A percentile compares a stretch with the other conserved stretches of the same genome.
phyloP scores from a whole-genome alignment of 2,113 vertebrate genomes.

The Cyanoderma ruficeps region DNA sequence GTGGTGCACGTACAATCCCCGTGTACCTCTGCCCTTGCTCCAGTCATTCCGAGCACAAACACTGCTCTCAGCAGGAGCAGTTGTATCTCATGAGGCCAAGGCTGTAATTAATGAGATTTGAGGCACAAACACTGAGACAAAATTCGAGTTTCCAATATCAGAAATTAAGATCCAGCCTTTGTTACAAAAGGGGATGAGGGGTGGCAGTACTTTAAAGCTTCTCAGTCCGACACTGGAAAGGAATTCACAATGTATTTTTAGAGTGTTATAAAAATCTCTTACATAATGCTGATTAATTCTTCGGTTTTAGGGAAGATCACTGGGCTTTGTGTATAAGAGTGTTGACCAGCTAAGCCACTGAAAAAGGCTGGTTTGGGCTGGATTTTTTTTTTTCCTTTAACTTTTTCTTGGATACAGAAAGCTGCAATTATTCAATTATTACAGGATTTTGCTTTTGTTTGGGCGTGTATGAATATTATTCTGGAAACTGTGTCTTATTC shows the following conservation, averaged over 20 bases:
- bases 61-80: constrained; percentile 61
- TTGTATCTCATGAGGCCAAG: constrained; percentile 55
- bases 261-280: constrained; percentile 62
- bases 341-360: constrained; percentile 53
- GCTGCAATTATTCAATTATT: constrained; percentile 48
- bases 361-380: constrained; percentile 9
- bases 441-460: constrained; percentile 65
- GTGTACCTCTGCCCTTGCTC: constrained; percentile 47
- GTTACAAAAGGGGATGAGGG: constrained; percentile 5
- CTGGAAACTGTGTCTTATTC: constrained; percentile 66
- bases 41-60: constrained; percentile 60
- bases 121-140: constrained; percentile 58
- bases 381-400: neutral
- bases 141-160: constrained; percentile 48
- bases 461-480: constrained; percentile 62
- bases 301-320: constrained; percentile 58
- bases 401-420: constrained; percentile 36
- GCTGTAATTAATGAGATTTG: constrained; percentile 73
- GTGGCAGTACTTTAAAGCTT: constrained; percentile 55
- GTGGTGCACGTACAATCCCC: neutral
- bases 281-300: constrained; percentile 66
- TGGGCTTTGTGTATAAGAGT: constrained; percentile 34
- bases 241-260: constrained; percentile 62
- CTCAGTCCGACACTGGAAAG: constrained; percentile 47
- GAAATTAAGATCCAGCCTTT: constrained; percentile 57